A percentile compares a stretch with the other conserved stretches of the same genome.
phyloP scores from a whole-genome alignment of 2,888 invertebrate species.

The Athripsodes cinereus region DNA sequence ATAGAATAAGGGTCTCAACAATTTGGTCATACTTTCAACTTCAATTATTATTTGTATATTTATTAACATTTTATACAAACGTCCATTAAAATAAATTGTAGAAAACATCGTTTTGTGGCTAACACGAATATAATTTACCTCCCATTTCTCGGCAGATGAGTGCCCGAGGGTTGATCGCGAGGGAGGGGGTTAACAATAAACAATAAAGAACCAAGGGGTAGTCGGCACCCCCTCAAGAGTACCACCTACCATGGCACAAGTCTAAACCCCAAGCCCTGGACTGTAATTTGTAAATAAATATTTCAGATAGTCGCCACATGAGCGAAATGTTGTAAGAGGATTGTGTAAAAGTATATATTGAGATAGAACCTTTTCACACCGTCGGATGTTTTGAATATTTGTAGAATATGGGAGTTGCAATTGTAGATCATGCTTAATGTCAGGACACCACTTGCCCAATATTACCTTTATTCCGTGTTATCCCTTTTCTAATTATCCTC shows the following conservation, averaged over 20 bases:
- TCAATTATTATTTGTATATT: constrained; percentile 6
- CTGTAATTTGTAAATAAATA: neutral
- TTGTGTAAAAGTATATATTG: neutral
- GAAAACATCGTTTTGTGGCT: constrained; percentile 17
- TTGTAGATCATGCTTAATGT: constrained; percentile 19
- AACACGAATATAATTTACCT: constrained; percentile 16
- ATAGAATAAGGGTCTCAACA: too few relatives aligned
- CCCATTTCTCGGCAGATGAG: neutral
- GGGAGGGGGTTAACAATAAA: constrained; percentile 15
- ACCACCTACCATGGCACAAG: neutral
- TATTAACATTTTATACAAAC: constrained; percentile 6
- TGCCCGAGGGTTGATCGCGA: constrained; percentile 9
- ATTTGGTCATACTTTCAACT: neutral
- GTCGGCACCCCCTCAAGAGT: constrained; percentile 5
- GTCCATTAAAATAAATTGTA: constrained; percentile 15
- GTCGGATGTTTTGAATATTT: neutral
- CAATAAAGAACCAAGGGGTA: constrained; percentile 27
- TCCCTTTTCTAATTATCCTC: constrained; percentile 28
- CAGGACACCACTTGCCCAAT: constrained; percentile 27
- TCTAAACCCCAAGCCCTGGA: neutral
- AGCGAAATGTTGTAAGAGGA: neutral
- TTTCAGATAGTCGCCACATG: neutral
- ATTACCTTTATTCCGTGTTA: constrained; percentile 27
- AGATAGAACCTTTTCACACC: neutral
- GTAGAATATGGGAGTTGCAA: neutral